phyloP scores from a whole-genome alignment of 1,140 invertebrate species.

The Babylonia areolata region DNA sequence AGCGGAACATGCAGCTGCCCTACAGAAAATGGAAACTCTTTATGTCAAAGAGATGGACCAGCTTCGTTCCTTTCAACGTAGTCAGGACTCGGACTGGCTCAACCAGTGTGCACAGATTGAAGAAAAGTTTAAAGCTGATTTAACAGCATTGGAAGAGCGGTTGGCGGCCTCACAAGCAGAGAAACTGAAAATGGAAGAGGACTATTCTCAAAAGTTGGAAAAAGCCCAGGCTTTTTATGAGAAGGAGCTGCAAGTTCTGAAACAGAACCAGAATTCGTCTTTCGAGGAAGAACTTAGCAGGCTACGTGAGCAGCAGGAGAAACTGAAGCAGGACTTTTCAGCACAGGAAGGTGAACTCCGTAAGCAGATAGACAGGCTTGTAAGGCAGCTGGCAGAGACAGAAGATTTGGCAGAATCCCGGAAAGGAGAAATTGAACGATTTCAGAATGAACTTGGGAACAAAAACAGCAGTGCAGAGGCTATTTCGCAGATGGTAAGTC shows the following conservation, averaged over 20 bases:
- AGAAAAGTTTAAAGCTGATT: slow-evolving; percentile 62
- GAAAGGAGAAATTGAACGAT: slow-evolving; percentile 57
- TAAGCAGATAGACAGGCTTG: slow-evolving; percentile 67
- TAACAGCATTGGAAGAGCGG: slow-evolving; percentile 60
- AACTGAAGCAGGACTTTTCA: slow-evolving; percentile 67
- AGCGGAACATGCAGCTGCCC: slow-evolving; percentile 59
- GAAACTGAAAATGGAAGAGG: slow-evolving; percentile 65
- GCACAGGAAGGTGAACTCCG: slow-evolving; percentile 65
- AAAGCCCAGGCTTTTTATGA: slow-evolving; percentile 74
- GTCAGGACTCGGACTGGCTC: slow-evolving; percentile 61
- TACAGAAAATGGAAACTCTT: slow-evolving; percentile 64
- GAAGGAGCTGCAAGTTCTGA: slow-evolving; percentile 72
- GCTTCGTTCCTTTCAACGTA: slow-evolving; percentile 54
- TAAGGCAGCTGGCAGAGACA: slow-evolving; percentile 64
- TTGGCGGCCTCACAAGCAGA: slow-evolving; percentile 57
- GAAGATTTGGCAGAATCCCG: slow-evolving; percentile 68
- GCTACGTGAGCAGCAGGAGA: slow-evolving; percentile 65
- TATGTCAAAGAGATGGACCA: slow-evolving; percentile 69
- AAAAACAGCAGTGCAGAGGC: slow-evolving; percentile 57
- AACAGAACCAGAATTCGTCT: slow-evolving; percentile 55
- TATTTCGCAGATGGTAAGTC: slow-evolving; percentile 60
- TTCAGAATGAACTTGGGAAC: slow-evolving; percentile 52
- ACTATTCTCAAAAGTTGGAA: slow-evolving; percentile 70
- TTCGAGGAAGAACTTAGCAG: slow-evolving; percentile 53
- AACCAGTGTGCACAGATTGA: slow-evolving; percentile 65